Percentiles rank a stretch among this genome's conserved stretches.
Evolutionary conservation across 1,140 invertebrate species (phyloP).

Genomic region (Andricus grossulariae): DNA sequence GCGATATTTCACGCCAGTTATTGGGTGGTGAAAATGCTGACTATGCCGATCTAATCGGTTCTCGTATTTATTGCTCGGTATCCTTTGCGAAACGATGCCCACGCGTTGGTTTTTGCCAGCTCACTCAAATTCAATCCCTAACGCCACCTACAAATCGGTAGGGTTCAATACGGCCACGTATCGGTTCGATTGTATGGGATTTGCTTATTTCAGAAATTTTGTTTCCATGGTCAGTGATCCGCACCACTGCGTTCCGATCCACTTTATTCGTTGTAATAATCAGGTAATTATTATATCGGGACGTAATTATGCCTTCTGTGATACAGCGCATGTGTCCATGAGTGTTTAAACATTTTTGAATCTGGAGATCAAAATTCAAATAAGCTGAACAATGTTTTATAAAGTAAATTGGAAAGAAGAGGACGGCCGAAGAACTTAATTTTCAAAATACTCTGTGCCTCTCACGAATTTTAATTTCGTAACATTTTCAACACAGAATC

Average conservation of each 20-base stretch:
- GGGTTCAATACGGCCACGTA: slow-evolving; percentile 40
- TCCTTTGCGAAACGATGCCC: slow-evolving; percentile 50
- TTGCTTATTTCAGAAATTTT: slow-evolving; percentile 36
- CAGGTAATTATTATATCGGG: not conserved
- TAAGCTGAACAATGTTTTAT: too few species aligned
- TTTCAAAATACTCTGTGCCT: too few species aligned
- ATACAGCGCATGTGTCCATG: too few species aligned
- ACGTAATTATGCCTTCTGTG: not conserved
- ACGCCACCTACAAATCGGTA: slow-evolving; percentile 43
- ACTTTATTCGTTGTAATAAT: slow-evolving; percentile 30
- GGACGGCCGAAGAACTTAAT: too few species aligned
- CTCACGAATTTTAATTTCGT: too few species aligned
- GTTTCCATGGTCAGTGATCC: slow-evolving; percentile 49
- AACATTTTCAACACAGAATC: too few species aligned
- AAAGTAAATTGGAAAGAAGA: too few species aligned
- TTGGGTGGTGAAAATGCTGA: slow-evolving; percentile 62
- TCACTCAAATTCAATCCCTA: slow-evolving; percentile 44
- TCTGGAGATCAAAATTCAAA: too few species aligned
- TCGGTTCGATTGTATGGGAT: slow-evolving; percentile 37
- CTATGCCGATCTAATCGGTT: slow-evolving; percentile 62
- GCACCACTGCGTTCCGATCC: slow-evolving; percentile 45
- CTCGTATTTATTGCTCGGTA: slow-evolving; percentile 60
- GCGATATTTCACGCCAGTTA: slow-evolving; percentile 62
- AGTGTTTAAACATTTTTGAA: too few species aligned
- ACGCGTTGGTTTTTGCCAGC: slow-evolving; percentile 35